These are phyloP conservation scores for Stegana nigrithorax DNA, from an alignment of 2,888 invertebrate genomes.

Conservation along the genomic window DNA sequence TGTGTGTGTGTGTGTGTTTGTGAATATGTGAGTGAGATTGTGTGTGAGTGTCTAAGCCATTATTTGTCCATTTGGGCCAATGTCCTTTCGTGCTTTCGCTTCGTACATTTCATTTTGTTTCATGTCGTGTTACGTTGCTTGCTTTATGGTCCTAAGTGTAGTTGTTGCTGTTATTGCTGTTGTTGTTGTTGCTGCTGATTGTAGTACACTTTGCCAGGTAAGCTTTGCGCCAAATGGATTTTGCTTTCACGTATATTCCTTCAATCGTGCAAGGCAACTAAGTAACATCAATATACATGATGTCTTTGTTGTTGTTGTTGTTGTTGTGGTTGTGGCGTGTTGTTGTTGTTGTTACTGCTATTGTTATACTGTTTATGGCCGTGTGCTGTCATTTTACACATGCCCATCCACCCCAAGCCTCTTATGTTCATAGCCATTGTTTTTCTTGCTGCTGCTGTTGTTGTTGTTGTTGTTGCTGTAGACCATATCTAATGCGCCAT, in stretches of 20 bases:
- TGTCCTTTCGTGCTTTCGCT: slow-evolving; percentile 48
- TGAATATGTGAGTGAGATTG: slow-evolving; percentile 7
- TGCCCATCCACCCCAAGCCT: too few species aligned
- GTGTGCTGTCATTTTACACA: not conserved
- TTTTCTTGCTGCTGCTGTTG: not conserved
- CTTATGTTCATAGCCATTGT: not conserved
- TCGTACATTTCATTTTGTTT: not conserved
- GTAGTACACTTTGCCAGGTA: too few species aligned
- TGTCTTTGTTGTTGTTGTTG: too few species aligned
- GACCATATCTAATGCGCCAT: not conserved
- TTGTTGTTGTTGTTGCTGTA: not conserved
- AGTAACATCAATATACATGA: not conserved
- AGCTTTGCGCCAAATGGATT: slow-evolving; percentile 4
- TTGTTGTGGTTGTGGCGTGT: too few species aligned
- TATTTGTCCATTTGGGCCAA: slow-evolving; percentile 55
- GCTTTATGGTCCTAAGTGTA: not conserved
- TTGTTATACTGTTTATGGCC: not conserved
- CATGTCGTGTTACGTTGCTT: not conserved
- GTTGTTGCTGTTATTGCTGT: not conserved
- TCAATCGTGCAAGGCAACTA: not conserved
- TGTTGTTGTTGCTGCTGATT: not conserved
- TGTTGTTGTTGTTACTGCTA: too few species aligned
- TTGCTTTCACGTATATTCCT: too few species aligned
- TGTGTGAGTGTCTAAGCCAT: slow-evolving; percentile 24
- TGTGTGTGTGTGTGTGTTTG: not conserved